Evolutionary conservation across 1,140 invertebrate species (phyloP).

Genomic region (Agraylea sexmaculata): DNA sequence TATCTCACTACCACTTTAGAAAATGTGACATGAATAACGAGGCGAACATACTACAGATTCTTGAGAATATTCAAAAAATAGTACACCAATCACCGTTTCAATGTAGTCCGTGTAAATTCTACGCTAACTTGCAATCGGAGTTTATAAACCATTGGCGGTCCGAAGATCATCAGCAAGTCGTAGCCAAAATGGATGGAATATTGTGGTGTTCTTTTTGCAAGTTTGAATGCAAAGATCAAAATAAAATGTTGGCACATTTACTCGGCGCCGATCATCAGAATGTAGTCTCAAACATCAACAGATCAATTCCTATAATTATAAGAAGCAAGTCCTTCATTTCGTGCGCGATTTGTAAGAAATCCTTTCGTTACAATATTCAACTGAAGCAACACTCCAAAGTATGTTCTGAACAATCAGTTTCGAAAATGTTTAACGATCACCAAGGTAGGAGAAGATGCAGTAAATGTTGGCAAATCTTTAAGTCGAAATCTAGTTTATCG

Average conservation of each 20-base stretch:
- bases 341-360: conserved; percentile 48
- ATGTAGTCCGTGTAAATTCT: conserved; percentile 71
- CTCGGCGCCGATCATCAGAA: conserved; percentile 53
- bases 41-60: conserved; percentile 46
- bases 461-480: conserved; percentile 43
- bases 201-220: conserved; percentile 69
- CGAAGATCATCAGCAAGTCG: conserved; percentile 41
- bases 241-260: conserved; percentile 59
- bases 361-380: conserved; percentile 59
- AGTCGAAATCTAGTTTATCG: conserved; percentile 50
- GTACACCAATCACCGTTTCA: conserved; percentile 72
- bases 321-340: conserved; percentile 49
- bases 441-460: conserved; percentile 49
- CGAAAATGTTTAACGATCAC: conserved; percentile 49
- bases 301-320: conserved; percentile 68
- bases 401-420: conserved; percentile 35
- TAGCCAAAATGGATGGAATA: conserved; percentile 42
- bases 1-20: conserved; percentile 71
- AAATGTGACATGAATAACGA: conserved; percentile 45
- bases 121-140: conserved; percentile 61
- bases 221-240: conserved; percentile 51
- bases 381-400: conserved; percentile 48
- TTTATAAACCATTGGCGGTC: conserved; percentile 68
- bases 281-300: conserved; percentile 58
- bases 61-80: conserved; percentile 64